Evolutionary conservation across 2,888 invertebrate species (phyloP), one percentile per base, ranked within the genome.

Genomic region (Bugula neritina): DNA sequence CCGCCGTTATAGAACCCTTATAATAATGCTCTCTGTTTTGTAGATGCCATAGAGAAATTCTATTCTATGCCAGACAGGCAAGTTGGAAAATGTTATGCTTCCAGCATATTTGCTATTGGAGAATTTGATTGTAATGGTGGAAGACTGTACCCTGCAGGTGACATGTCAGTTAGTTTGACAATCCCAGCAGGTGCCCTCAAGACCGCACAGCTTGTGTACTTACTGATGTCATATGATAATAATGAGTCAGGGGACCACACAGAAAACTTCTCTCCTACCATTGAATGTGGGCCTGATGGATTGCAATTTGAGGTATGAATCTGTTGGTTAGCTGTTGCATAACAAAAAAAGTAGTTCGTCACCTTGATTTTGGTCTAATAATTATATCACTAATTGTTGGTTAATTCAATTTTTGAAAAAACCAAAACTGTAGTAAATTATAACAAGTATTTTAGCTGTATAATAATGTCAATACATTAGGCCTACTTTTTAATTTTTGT

Each of bases 261-360:
- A 31, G 29, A 25, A 13, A 63, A 63, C 31, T 63, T 25, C 31
- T 63, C 63, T 17, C 63, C 63, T 13, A 63, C 63, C 13, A 10
- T 63, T 29, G 63, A 63, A n/a, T 63, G 63, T 63, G 63, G 63
- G 31, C 63, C 63, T 2, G 63, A 63, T 63, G 63, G 34, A 13
- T 27, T 63, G 10, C 5, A 63, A 27, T 63, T 63, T 34, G 5
- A 63, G 63, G 63, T 63, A n/a, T 52, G 52, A n/a, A n/a, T n/a
- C n/a, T n/a, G n/a, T n/a, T n/a, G n/a, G n/a, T n/a, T n/a, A n/a
- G n/a, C n/a, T n/a, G n/a, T n/a, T n/a, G n/a, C n/a, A n/a, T n/a
- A n/a, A n/a, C n/a, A n/a, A n/a, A n/a, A n/a, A n/a, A n/a, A n/a
- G n/a, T n/a, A n/a, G n/a, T n/a, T n/a, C n/a, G n/a, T n/a, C n/a